phyloP scores from a whole-genome alignment of 1,140 invertebrate species.

The Medauroidea extradentata region DNA sequence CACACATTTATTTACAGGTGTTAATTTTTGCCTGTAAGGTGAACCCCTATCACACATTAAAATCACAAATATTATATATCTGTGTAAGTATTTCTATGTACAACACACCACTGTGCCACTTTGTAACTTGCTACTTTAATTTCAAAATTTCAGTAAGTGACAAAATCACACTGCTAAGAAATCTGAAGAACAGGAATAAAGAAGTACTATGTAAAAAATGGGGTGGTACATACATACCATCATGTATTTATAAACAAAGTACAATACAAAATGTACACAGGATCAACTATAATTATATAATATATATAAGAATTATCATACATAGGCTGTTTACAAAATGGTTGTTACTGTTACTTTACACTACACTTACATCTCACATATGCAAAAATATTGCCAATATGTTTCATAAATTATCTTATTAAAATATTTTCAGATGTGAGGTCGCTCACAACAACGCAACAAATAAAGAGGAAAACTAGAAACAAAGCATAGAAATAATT shows the following conservation, averaged over 20 bases:
- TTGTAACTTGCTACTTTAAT: too few species aligned
- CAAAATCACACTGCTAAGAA: too few species aligned
- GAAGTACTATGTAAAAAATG: constrained; percentile 9
- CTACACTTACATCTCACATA: constrained; percentile 9
- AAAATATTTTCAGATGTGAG: constrained; percentile 3
- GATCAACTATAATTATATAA: constrained; percentile 9
- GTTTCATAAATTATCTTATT: constrained; percentile 16
- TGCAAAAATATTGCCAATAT: constrained; percentile 19
- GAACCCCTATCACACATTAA: too few species aligned
- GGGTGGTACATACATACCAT: constrained; percentile 13
- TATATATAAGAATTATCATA: constrained; percentile 16
- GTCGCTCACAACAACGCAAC: background rate
- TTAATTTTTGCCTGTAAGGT: too few species aligned
- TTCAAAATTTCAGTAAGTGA: too few species aligned
- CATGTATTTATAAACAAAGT: constrained; percentile 18
- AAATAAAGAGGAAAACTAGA: background rate
- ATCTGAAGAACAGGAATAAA: background rate
- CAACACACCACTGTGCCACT: too few species aligned
- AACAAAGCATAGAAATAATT: constrained; percentile 1
- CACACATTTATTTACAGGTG: too few species aligned
- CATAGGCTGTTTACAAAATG: constrained; percentile 15
- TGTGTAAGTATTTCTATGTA: too few species aligned
- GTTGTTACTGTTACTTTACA: constrained; percentile 2
- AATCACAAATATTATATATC: too few species aligned
- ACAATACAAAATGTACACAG: constrained; percentile 18